Evolutionary conservation across 1,140 invertebrate genomes (phyloP), one percentile per base, ranked within the genome.

Genomic region (Chlorops oryzae): DNA sequence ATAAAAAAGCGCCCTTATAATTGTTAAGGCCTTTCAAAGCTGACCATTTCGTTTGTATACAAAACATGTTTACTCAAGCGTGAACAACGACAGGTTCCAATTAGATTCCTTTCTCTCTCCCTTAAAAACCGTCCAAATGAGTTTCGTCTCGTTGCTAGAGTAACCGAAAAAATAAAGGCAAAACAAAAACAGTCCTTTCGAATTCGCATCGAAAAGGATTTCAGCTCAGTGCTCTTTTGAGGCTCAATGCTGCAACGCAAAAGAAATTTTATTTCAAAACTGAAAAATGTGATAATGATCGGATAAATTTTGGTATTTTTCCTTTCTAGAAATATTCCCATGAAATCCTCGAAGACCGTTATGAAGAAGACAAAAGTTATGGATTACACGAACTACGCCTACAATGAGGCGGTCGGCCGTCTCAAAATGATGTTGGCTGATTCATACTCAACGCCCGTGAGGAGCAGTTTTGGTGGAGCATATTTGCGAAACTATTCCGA

Each of bases 341-440:
- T 70, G 63, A 70, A 64, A 57, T 62, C 61, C 51, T 58, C 62
- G 34, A 70, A 63, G 52, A 62, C 55, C 35, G 61, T 66, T 42
- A 57, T 52, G 39, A 72, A 70, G 62, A 80, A 80, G 61, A 70
- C 63, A 57, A 80, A 80, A 59, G 75, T 80, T 20, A 81, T 84
- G 32, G 85, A 90, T 73, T 88, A 88, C 59, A 88, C 86, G 1
- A 87, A 90, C 59, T 75, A 84, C 46, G 86, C 85, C 3, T 89
- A 90, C 59, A 81, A 84, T 56, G 86, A 90, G 72, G 88, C 88
- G 3, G 87, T 90, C 1, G 81, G 82, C 0, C 82, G 87, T 47
- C 63, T 90, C 9, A 82, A 85, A 64, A 83, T 86, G 65, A 78
- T 88, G 53, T 68, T 89, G 46, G 81, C 83, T 3, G 85, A 88